A percentile compares a stretch with the other conserved stretches of the same genome.
Conservation (phyloP, 2,888 invertebrate genomes). For the Lordiphosa fenestrarum region DNA sequence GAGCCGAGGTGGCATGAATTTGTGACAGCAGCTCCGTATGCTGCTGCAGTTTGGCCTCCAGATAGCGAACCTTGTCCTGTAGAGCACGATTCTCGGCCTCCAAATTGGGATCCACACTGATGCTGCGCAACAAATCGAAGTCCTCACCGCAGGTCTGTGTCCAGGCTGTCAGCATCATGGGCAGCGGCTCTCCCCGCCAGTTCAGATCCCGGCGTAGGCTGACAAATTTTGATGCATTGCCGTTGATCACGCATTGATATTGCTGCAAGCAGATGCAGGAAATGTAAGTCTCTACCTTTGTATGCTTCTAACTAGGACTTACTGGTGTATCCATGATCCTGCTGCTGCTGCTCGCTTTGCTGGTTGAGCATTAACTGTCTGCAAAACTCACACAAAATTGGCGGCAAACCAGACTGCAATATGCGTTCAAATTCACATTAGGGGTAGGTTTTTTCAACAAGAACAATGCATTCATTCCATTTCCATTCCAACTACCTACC, state of each 20-base stretch:
- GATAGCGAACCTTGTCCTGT: constrained; percentile 58
- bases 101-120: constrained; percentile 28
- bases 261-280: constrained; percentile 16
- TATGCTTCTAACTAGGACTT: constrained; percentile 13
- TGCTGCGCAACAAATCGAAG: constrained; percentile 43
- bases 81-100: constrained; percentile 51
- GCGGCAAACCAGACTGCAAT: constrained; percentile 48
- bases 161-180: constrained; percentile 66
- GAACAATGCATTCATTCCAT: constrained; percentile 49
- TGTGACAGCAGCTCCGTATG: constrained; percentile 65
- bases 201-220: constrained; percentile 9
- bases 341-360: constrained; percentile 27
- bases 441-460: constrained; percentile 49
- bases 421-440: constrained; percentile 23
- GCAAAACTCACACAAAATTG: constrained; percentile 41
- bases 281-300: neutral
- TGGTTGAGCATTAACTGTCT: constrained; percentile 43
- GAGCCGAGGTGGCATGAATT: constrained; percentile 60
- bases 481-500: constrained; percentile 53
- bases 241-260: constrained; percentile 21
- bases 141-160: constrained; percentile 68
- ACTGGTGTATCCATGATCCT: constrained; percentile 46
- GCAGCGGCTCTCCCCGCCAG: constrained; percentile 8
- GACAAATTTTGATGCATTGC: constrained; percentile 32
- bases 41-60: constrained; percentile 63